phyloP scores from a whole-genome alignment of 2,113 vertebrate species.

The Nibea coibor region DNA sequence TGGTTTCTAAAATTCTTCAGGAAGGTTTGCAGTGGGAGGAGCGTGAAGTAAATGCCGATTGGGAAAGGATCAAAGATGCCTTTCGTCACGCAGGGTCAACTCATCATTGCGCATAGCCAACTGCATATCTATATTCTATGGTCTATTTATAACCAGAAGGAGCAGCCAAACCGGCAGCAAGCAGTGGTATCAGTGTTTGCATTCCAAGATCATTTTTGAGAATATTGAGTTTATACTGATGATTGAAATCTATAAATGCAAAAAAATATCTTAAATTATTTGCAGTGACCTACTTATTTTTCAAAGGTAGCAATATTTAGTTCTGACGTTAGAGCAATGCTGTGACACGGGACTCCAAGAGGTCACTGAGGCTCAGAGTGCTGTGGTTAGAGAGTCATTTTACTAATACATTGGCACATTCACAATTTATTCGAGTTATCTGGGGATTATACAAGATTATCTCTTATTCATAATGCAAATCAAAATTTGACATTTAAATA shows the following conservation, averaged over 20 bases:
- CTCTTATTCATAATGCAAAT: background rate
- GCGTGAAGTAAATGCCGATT: conserved; percentile 47
- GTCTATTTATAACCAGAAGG: conserved; percentile 68
- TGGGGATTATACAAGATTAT: background rate
- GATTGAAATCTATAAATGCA: background rate
- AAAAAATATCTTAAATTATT: background rate
- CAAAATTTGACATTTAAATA: background rate
- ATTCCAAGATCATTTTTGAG: conserved; percentile 34
- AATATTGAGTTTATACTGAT: background rate
- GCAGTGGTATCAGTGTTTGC: conserved; percentile 16
- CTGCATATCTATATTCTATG: conserved; percentile 64
- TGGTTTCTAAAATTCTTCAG: conserved; percentile 30
- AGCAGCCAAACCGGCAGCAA: conserved; percentile 39
- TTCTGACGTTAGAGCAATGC: conserved; percentile 13
- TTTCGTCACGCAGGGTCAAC: conserved; percentile 53
- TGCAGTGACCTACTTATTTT: background rate
- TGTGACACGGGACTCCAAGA: background rate
- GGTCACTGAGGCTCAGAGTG: conserved; percentile 1
- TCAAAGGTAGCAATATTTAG: background rate
- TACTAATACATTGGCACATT: background rate
- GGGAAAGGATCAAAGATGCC: conserved; percentile 62
- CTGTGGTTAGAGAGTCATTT: background rate
- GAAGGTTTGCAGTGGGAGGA: conserved; percentile 30
- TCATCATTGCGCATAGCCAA: conserved; percentile 54
- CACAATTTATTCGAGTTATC: background rate